These are phyloP conservation scores for Caenorhabditis latens DNA, from an alignment of 1,140 invertebrate species.

Conservation along the genomic window DNA sequence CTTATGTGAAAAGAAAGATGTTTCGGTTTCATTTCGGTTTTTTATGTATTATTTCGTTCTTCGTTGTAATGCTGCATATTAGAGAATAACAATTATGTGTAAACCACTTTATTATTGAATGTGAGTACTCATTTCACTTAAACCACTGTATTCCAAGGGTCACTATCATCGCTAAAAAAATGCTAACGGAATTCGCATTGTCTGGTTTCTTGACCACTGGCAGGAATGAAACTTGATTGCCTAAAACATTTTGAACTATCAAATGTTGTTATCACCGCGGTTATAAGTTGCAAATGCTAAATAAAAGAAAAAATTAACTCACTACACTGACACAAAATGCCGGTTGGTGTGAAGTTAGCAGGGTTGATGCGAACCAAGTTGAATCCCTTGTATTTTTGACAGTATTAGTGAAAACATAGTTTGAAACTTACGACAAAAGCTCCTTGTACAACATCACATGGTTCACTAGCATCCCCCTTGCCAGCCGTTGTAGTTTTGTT, in stretches of 20 bases:
- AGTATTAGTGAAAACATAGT: no score
- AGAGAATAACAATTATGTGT: no score
- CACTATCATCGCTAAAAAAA: not conserved
- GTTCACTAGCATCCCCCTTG: not conserved
- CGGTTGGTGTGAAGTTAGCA: constrained; percentile 4
- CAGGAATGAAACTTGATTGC: not conserved
- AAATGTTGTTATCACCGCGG: not conserved
- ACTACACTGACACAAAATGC: constrained; percentile 47
- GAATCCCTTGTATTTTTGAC: not conserved
- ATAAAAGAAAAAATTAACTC: not conserved
- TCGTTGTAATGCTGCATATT: no score
- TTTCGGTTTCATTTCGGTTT: no score
- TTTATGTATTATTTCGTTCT: no score
- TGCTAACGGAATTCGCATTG: not conserved
- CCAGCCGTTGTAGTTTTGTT: constrained; percentile 21
- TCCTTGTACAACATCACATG: constrained; percentile 9
- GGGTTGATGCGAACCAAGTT: constrained; percentile 22
- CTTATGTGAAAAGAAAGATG: no score
- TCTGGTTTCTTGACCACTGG: not conserved
- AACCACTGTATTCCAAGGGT: not conserved
- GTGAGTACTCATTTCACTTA: no score
- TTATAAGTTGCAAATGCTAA: not conserved
- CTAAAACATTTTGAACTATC: constrained; percentile 12
- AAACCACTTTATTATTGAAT: no score
- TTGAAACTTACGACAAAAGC: constrained; percentile 11